Evolutionary conservation across 2,888 invertebrate species (phyloP).

Genomic region (Mylabris sibirica): DNA sequence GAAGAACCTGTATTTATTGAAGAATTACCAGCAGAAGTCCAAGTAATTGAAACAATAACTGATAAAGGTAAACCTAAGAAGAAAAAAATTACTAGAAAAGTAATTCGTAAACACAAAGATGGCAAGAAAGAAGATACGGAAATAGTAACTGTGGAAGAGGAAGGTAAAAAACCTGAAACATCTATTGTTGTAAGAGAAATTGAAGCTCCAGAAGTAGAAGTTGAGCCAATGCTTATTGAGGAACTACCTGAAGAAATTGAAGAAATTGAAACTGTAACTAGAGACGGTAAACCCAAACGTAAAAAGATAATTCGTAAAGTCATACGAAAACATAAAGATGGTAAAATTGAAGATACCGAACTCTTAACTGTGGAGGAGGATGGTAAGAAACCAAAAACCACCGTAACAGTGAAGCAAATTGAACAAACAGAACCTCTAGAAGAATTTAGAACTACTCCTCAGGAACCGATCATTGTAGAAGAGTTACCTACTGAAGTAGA

Average conservation of each 20-base stretch:
- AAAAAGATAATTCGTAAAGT: slow-evolving; percentile 54
- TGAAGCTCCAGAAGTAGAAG: slow-evolving; percentile 41
- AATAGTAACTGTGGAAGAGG: slow-evolving; percentile 51
- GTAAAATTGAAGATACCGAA: slow-evolving; percentile 58
- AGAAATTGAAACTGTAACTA: not conserved
- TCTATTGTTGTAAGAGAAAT: slow-evolving; percentile 46
- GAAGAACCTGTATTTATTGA: slow-evolving; percentile 40
- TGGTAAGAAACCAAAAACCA: slow-evolving; percentile 52
- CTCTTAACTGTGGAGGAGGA: slow-evolving; percentile 56
- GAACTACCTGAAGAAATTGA: slow-evolving; percentile 32
- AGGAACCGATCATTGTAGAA: slow-evolving; percentile 41
- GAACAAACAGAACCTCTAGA: slow-evolving; percentile 31
- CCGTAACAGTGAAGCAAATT: slow-evolving; percentile 47
- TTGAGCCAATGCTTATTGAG: slow-evolving; percentile 14
- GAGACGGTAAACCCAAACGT: slow-evolving; percentile 28
- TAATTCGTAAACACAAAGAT: slow-evolving; percentile 46
- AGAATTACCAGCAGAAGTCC: slow-evolving; percentile 49
- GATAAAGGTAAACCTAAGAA: slow-evolving; percentile 52
- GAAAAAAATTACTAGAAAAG: slow-evolving; percentile 48
- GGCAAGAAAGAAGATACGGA: slow-evolving; percentile 55
- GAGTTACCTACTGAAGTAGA: slow-evolving; percentile 52
- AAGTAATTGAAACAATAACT: slow-evolving; percentile 51
- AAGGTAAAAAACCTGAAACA: slow-evolving; percentile 39
- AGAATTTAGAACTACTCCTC: too few species aligned
- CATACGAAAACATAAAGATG: slow-evolving; percentile 56